Evolutionary conservation across 2,888 invertebrate genomes (phyloP).

Genomic region (Litoditis marina): DNA sequence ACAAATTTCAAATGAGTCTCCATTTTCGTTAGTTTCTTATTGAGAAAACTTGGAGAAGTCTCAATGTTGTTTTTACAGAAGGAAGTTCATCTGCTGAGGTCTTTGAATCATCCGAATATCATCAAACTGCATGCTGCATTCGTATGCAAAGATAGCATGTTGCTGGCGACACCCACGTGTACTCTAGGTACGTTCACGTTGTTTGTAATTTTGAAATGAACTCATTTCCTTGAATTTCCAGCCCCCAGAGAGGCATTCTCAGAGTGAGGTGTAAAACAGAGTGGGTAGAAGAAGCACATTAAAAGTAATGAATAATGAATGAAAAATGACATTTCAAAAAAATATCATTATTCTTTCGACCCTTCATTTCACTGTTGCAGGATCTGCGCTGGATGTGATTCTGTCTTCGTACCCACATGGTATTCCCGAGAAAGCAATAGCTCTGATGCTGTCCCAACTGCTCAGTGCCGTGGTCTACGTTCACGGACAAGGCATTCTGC

Average conservation of each 20-base stretch:
- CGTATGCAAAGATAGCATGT: constrained; percentile 22
- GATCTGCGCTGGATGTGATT: constrained; percentile 29
- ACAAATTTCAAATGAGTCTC: no score
- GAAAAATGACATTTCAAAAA: no score
- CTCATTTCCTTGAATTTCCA: no score
- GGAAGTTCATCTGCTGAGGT: constrained; percentile 28
- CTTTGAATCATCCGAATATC: constrained; percentile 25
- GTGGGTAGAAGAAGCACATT: no score
- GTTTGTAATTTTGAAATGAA: neutral
- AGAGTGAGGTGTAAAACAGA: no score
- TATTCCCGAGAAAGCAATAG: constrained; percentile 78
- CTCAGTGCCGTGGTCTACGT: constrained; percentile 79
- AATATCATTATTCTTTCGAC: no score
- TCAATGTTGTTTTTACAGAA: no score
- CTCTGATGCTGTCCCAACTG: constrained; percentile 77
- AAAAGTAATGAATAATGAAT: no score
- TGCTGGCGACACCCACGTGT: constrained; percentile 20
- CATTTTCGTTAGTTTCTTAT: neutral
- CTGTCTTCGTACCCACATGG: constrained; percentile 65
- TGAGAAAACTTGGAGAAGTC: no score
- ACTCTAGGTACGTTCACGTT: constrained; percentile 6
- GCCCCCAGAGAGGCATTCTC: no score
- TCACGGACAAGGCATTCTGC: constrained; percentile 79
- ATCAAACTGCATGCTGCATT: constrained; percentile 22
- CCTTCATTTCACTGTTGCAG: no score